Base-by-base conservation (phyloP, 2,797 vertebrate genomes). In the Centroberyx gerrardi region DNA sequence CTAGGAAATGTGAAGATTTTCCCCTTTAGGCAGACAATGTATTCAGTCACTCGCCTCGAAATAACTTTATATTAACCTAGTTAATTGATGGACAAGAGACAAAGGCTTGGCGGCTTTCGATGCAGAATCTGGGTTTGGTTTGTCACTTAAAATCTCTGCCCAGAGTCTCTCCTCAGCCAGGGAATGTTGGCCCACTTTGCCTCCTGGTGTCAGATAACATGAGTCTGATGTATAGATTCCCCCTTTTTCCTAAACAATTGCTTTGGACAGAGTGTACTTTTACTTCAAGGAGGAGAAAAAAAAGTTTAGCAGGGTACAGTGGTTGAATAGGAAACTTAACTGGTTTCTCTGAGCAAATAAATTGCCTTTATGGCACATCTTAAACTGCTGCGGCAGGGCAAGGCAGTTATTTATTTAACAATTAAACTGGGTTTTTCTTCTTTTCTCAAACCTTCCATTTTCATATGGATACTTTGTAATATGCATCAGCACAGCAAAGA, bases 1-100 rank as follows among this genome's bases (percentile, higher is more conserved):
- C 72, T 17, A 85, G 82, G 80, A 85, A 83, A 72, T 70, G n/a
- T 72, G 38, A 64, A 64, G 13, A 3, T 62, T 72, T 28, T 46
- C 13, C 2, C 31, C 12, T 42, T 7, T 10, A 7, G n/a, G 6
- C 6, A 22, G 38, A 38, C 22, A 13, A 44, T 44, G 40, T 3
- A 15, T 28, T 44, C n/a, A 44, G 14, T 28, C 14, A 62, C 28
- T 38, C 6, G 27, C 18, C 29, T 13, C 8, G 10, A 27, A 10
- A 14, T 22, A 31, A 29, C 46, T 12, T n/a, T 3, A 12, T 18
- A 18, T 51, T 38, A 3, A 8, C 8, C 8, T 14, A 42, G 33
- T 40, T 60, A 1, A 28, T 38, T 10, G 46, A 51, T 36, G 9
- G 29, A 2, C 7, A n/a, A 60, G 33, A 40, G 28, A 31, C 44